Conservation (phyloP, 2,113 vertebrate species). For the Catharus fuscescens region DNA sequence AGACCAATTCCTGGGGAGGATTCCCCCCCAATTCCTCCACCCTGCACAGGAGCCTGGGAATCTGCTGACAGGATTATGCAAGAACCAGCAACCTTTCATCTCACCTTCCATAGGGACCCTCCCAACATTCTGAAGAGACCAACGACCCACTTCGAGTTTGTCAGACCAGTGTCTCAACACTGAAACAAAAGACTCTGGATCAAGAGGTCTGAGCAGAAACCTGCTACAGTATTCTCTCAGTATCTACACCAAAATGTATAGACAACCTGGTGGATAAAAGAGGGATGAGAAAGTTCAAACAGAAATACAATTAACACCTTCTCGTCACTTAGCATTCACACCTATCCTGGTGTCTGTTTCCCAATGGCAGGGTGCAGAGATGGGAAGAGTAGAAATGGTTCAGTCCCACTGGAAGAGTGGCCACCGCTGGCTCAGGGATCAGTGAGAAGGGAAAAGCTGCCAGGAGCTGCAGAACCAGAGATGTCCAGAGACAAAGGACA, state of each 20-base stretch:
- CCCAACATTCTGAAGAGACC: neutral
- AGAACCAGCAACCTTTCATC: neutral
- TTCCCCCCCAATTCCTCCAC: neutral
- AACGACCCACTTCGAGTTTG: neutral
- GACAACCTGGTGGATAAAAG: neutral
- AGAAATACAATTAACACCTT: neutral
- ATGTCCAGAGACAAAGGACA: neutral
- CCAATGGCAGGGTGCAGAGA: neutral
- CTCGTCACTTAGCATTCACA: neutral
- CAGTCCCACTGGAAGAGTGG: rapidly evolving
- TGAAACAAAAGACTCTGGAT: neutral
- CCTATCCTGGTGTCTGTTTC: neutral
- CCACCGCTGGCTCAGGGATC: neutral
- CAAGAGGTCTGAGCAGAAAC: neutral
- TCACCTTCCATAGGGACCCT: neutral
- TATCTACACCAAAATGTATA: neutral
- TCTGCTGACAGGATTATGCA: neutral
- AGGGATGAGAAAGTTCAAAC: neutral
- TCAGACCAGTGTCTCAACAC: neutral
- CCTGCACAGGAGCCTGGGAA: neutral
- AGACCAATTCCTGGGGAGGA: neutral
- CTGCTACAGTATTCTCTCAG: neutral
- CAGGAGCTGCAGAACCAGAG: neutral
- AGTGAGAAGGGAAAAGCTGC: neutral
- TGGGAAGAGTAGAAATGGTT: neutral